Evolutionary conservation across 2,113 vertebrate genomes (phyloP).

Genomic region (Gulo gulo): DNA sequence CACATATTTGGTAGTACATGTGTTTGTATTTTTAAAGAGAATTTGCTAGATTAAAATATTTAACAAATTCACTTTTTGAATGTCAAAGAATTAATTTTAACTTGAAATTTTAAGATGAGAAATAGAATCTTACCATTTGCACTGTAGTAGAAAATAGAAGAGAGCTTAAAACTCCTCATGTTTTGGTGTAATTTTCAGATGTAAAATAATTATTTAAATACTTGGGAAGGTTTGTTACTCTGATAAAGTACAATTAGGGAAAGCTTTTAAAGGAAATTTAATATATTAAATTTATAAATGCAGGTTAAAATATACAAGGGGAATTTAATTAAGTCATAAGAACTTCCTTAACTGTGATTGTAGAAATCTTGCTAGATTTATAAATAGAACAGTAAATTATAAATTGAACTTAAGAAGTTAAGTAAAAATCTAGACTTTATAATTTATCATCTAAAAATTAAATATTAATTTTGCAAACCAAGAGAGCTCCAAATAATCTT

Average conservation of each 20-base stretch:
- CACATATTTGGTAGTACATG: background rate
- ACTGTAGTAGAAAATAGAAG: background rate
- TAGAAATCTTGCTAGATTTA: conserved; percentile 33
- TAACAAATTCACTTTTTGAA: background rate
- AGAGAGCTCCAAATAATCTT: background rate
- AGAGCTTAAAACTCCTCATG: background rate
- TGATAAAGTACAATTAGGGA: background rate
- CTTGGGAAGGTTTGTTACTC: background rate
- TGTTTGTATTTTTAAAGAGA: background rate
- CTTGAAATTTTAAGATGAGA: background rate
- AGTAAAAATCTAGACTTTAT: background rate
- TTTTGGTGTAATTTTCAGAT: conserved; percentile 31
- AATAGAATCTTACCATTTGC: background rate
- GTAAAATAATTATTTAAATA: background rate
- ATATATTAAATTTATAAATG: conserved; percentile 16
- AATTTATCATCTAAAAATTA: conserved; percentile 19
- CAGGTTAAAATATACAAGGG: conserved; percentile 9
- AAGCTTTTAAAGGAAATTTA: conserved; percentile 3
- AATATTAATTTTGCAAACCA: conserved; percentile 9
- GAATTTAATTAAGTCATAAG: conserved; percentile 29
- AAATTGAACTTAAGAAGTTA: conserved; percentile 2
- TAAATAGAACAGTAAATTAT: background rate
- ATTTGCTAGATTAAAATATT: background rate
- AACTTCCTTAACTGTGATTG: background rate
- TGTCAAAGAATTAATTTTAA: conserved; percentile 13